Evolutionary conservation across 2,797 vertebrate genomes (phyloP), one percentile per base, ranked within the genome.

Genomic region (Coregonus ussuriensis): DNA sequence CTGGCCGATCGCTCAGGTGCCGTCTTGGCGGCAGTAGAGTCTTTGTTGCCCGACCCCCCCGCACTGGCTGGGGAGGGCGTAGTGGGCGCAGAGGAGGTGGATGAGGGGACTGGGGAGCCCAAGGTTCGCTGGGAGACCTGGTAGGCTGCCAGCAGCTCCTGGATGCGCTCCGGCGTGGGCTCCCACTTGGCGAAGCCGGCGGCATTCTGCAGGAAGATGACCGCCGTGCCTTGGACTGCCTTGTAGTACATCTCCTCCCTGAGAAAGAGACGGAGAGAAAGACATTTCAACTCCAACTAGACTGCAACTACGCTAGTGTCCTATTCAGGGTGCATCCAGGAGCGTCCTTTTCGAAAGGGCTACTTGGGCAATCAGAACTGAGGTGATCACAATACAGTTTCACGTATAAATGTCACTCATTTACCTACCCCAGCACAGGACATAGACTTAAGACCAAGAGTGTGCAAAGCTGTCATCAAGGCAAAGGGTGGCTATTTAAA

Each of bases 231-330:
- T 74, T 99, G 97, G 67, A 98, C 94, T 0, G 97, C 97, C 88
- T 98, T 96, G 93, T 99, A 98, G 91, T 97, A 97, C 96, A 99
- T 97, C 80, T 99, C 98, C 77, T 99, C 98, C 80, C 98, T 99
- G 90, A 41, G 31, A 74, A 25, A 25, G 51, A 47, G 11, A 2
- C 25, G 78, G 76, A 16, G 0, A 79, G 33, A 72, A 9, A 71
- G 7, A 68, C 35, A 71, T 1, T 53, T 52, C 33, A 37, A 47
- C 53, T 18, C 5, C 41, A 25, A 25, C 41, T 47, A 56, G 4
- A 13, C 9, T 13, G 41, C 41, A 47, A 47, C 41, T 47, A 47
- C 2, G 41, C 41, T 47, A 13, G 41, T 47, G 41, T 47, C 9
- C 9, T 13, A 47, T 13, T 47, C 2, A 13, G 41, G 41, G 41